A percentile compares a stretch with the other conserved stretches of the same genome.
These are phyloP conservation scores for Channallabes apus DNA, from an alignment of 2,797 vertebrate species.

Conservation along the genomic window DNA sequence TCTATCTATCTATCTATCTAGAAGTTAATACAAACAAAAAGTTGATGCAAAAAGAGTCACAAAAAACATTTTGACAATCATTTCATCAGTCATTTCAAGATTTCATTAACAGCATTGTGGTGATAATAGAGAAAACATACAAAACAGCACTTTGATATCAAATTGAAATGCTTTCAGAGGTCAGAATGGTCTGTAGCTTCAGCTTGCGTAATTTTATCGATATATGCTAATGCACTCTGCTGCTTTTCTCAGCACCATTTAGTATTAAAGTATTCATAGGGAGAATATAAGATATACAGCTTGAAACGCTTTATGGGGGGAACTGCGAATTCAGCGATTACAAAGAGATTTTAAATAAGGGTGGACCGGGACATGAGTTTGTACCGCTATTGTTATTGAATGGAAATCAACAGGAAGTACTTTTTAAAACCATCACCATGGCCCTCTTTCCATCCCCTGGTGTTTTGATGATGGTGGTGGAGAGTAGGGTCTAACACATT, in stretches of 20 bases:
- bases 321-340: neutral
- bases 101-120: neutral
- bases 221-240: neutral
- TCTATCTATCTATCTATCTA: neutral
- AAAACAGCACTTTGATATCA: conserved; percentile 15
- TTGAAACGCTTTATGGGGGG: neutral
- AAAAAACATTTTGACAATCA: neutral
- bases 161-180: neutral
- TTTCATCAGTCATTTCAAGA: neutral
- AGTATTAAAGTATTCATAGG: neutral
- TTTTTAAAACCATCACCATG: neutral
- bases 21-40: neutral
- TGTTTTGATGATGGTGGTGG: neutral
- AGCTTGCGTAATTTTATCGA: neutral
- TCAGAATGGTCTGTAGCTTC: neutral
- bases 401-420: neutral
- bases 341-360: neutral
- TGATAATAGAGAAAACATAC: neutral
- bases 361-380: neutral
- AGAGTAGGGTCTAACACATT: neutral
- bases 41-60: neutral
- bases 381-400: neutral
- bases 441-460: neutral
- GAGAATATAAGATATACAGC: conserved; percentile 16
- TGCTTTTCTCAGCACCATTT: conserved; percentile 25